phyloP scores from a whole-genome alignment of 2,797 vertebrate species.

The Enteromius treurensis region DNA sequence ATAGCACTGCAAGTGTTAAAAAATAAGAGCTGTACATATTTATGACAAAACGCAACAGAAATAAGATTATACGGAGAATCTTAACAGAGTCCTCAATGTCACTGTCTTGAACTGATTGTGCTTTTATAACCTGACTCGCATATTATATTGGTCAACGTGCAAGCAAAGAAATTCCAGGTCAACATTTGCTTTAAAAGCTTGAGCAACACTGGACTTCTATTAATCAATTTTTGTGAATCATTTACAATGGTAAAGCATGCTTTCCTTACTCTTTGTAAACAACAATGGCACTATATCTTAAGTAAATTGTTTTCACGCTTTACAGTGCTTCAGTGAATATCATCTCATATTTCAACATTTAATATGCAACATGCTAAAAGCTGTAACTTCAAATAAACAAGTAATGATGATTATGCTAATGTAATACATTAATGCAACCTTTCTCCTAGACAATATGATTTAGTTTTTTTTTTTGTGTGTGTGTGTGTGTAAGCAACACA shows the following conservation, averaged over 20 bases:
- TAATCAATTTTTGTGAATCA: slow-evolving; percentile 22
- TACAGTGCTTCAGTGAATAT: background rate
- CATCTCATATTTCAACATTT: background rate
- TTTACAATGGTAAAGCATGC: background rate
- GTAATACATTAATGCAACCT: background rate
- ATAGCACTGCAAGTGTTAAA: slow-evolving; percentile 42
- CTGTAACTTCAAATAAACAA: background rate
- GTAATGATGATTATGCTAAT: background rate
- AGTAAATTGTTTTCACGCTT: background rate
- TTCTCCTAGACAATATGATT: background rate
- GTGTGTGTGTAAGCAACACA: background rate
- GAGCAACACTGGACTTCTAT: slow-evolving; percentile 14
- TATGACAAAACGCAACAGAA: background rate
- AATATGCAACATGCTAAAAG: background rate
- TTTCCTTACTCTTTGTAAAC: background rate
- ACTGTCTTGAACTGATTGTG: background rate
- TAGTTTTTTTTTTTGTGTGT: background rate
- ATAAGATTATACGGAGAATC: background rate
- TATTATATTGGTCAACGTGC: background rate
- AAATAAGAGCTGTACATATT: background rate
- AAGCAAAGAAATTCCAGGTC: slow-evolving; percentile 25
- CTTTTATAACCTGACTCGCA: background rate
- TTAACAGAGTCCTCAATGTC: background rate
- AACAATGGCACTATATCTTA: background rate
- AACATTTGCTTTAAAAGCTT: background rate